A percentile compares a stretch with the other conserved stretches of the same genome.
Conservation (phyloP, 2,797 vertebrate species). For the Siniperca undulata region DNA sequence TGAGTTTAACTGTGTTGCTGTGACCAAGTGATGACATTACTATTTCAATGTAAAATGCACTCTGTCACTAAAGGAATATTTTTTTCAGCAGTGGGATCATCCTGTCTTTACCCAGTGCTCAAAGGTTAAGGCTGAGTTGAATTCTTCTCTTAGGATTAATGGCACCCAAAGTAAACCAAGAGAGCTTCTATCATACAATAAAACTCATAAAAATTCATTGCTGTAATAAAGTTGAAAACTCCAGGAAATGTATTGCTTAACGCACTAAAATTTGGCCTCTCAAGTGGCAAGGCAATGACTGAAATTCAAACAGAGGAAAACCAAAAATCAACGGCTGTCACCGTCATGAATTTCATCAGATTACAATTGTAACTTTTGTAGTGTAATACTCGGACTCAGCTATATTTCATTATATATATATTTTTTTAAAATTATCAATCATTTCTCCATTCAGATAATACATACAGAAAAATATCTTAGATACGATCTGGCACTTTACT, state of each 20-base stretch:
- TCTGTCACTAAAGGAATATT: background rate
- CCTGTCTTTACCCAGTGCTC: background rate
- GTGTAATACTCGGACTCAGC: background rate
- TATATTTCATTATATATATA: background rate
- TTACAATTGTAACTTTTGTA: background rate
- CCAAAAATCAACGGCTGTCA: background rate
- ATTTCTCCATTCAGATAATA: background rate
- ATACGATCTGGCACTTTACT: background rate
- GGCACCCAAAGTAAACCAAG: background rate
- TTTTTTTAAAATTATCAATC: background rate
- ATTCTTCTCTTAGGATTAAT: slow-evolving; percentile 6
- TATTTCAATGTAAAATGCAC: slow-evolving; percentile 2
- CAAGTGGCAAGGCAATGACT: background rate
- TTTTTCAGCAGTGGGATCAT: background rate
- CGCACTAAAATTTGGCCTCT: background rate
- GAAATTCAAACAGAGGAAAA: slow-evolving; percentile 1
- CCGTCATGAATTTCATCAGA: background rate
- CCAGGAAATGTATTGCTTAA: background rate
- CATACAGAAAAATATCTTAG: background rate
- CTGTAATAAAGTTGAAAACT: background rate
- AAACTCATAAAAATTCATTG: background rate
- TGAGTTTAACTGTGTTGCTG: background rate
- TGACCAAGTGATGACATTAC: background rate
- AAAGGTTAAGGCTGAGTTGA: background rate
- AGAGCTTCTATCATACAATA: background rate